Evolutionary conservation across 2,113 vertebrate species (phyloP), one percentile per base, ranked within the genome.

Genomic region (Salvelinus alpinus): DNA sequence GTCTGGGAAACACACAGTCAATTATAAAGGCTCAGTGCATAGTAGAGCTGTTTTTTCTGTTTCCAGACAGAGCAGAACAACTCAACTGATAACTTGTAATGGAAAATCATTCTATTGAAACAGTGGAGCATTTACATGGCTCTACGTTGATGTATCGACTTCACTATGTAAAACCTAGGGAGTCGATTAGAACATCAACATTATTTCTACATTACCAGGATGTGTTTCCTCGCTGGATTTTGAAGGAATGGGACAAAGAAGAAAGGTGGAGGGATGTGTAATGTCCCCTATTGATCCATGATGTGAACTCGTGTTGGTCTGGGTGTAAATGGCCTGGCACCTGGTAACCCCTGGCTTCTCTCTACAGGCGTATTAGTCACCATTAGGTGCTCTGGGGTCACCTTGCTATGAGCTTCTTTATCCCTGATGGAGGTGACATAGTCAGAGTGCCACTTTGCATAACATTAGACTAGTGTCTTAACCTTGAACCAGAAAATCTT

Each of bases 51-150:
- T 88, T 88, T 88, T 84, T 86, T 89, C 72, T 72, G 73, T 89
- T 87, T 88, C 82, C 87, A 9, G 81, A 91, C 87, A 7, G 81
- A 91, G 85, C 87, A 87, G 82, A 88, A 86, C 86, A 80, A 80
- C 85, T 76, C 86, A 77, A 87, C 78, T 82, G 82, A 88, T 83
- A 87, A 84, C 80, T 82, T 90, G 88, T 93, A 91, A 93, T 91
- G 85, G 88, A 92, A 93, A 92, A 83, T 85, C 84, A 78, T 87
- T 91, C 91, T 93, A 80, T 85, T 90, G 91, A 92, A 89, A 90
- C 89, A 85, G 67, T 74, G 80, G n/a, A 82, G 79, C 79, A 91
- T 91, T 91, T 90, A 87, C 87, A 89, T 88, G 84, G 48, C 76
- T 78, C 44, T 83, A 84, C 86, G 84, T 91, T 85, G 91, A 80